These are phyloP conservation scores for Pantherophis vulpinus DNA, from an alignment of 2,797 vertebrate genomes.

Conservation along the genomic window DNA sequence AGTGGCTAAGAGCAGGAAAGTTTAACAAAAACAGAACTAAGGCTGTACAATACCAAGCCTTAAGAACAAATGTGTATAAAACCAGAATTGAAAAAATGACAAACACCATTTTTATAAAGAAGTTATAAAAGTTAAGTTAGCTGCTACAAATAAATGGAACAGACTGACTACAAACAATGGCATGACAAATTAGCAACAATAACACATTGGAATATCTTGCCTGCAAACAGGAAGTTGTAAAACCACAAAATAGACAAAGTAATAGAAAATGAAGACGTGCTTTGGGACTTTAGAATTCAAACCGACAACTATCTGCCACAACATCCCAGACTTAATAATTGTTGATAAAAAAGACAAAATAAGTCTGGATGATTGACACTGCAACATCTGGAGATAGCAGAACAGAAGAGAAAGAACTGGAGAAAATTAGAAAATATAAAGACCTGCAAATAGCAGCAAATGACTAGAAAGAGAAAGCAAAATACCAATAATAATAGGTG, in stretches of 20 bases:
- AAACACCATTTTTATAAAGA: neutral
- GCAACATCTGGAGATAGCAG: no score
- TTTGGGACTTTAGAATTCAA: neutral
- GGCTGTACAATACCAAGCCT: neutral
- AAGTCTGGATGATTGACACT: neutral
- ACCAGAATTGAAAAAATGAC: neutral
- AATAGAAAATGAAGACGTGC: neutral
- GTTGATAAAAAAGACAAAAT: neutral
- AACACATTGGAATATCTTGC: neutral
- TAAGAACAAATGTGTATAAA: neutral
- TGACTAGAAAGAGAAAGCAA: neutral
- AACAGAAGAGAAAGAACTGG: no score
- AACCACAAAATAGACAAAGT: neutral
- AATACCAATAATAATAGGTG: neutral
- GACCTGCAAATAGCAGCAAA: neutral
- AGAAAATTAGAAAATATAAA: no score
- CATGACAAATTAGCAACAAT: neutral
- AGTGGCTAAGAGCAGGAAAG: neutral
- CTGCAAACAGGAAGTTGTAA: neutral
- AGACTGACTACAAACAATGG: neutral
- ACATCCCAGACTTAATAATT: neutral
- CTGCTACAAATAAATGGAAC: neutral
- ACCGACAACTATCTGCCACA: neutral
- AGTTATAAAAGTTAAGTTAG: neutral
- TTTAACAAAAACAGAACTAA: neutral